These are phyloP conservation scores for Myrmophylax atrothorax DNA, from an alignment of 2,113 vertebrate genomes.

Conservation along the genomic window DNA sequence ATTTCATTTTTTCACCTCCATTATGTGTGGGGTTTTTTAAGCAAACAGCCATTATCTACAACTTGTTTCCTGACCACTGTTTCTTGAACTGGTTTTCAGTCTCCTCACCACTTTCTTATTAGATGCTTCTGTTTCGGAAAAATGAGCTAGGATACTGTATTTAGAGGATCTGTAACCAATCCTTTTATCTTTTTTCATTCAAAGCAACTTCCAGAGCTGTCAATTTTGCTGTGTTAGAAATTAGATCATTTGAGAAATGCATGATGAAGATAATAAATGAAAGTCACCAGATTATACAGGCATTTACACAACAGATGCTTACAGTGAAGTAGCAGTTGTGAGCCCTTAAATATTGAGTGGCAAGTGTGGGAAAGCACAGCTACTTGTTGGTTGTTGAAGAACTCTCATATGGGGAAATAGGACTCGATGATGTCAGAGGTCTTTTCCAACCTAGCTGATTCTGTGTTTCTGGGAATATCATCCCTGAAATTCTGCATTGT, in stretches of 20 bases:
- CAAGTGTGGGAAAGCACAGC: not conserved
- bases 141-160: not conserved
- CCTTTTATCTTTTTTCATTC: not conserved
- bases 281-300: not conserved
- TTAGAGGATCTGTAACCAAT: not conserved
- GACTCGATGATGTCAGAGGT: no score
- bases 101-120: not conserved
- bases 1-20: not conserved
- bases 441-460: no score
- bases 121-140: not conserved
- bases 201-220: not conserved
- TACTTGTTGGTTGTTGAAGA: not conserved
- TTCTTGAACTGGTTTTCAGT: not conserved
- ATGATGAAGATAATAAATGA: not conserved
- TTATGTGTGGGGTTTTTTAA: not conserved
- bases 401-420: rapidly evolving
- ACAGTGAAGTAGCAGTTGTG: not conserved
- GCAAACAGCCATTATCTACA: not conserved
- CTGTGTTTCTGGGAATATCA: not conserved
- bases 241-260: not conserved
- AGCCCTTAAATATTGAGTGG: not conserved
- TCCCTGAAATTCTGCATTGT: not conserved
- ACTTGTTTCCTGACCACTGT: not conserved
- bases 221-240: not conserved
- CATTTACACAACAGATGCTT: not conserved